Percentiles rank a stretch among this genome's conserved stretches.
These are phyloP conservation scores for Micromesistius poutassou DNA, from an alignment of 2,797 vertebrate species.

Conservation along the genomic window DNA sequence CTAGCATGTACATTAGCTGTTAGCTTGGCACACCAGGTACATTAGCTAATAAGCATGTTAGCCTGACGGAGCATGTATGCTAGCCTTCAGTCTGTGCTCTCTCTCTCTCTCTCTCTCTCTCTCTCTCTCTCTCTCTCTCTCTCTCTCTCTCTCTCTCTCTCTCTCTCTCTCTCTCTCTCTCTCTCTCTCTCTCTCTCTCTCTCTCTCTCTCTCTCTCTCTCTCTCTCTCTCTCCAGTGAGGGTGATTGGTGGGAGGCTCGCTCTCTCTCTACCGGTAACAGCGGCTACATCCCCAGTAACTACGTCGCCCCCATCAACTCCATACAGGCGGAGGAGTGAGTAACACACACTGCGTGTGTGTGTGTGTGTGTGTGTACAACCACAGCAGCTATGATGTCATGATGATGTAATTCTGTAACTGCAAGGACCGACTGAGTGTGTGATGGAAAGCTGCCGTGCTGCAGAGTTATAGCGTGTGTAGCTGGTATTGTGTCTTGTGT, in stretches of 20 bases:
- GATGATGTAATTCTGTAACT: too few species aligned
- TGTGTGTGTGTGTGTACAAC: not conserved
- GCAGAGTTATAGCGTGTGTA: too few species aligned
- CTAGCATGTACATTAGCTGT: too few species aligned
- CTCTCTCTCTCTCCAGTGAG: constrained; percentile 77
- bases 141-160: constrained; percentile 73
- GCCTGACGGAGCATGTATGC: too few species aligned
- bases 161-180: constrained; percentile 80
- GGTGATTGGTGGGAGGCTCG: constrained; percentile 99
- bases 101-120: too few species aligned
- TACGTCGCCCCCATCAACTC: constrained; percentile 98
- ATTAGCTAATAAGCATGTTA: too few species aligned
- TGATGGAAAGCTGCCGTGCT: too few species aligned
- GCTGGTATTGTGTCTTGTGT: too few species aligned
- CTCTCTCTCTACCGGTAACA: constrained; percentile 89
- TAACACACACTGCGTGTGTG: constrained; percentile 37
- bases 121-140: constrained; percentile 75
- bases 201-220: constrained; percentile 76
- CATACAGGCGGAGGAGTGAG: constrained; percentile 97
- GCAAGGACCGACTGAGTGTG: too few species aligned
- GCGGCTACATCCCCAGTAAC: constrained; percentile 97
- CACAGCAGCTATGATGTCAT: not conserved
- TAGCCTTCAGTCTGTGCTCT: not conserved
- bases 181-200: constrained; percentile 83
- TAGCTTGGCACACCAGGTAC: too few species aligned